Evolutionary conservation across 2,888 invertebrate species (phyloP).

Genomic region (Scaeva pyrastri): DNA sequence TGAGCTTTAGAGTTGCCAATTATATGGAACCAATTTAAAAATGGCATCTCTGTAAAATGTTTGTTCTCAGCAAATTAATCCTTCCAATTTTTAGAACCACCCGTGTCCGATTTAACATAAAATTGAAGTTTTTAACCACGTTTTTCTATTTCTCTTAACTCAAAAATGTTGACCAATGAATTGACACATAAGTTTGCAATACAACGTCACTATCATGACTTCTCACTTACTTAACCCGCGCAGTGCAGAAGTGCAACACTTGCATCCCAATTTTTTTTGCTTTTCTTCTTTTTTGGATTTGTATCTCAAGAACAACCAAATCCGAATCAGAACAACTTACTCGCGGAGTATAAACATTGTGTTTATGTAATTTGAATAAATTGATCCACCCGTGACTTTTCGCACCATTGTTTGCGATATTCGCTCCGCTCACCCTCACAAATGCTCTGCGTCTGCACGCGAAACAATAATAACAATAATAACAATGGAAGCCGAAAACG

Average conservation of each 20-base stretch:
- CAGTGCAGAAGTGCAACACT: not conserved
- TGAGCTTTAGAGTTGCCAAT: no score
- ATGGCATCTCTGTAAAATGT: no score
- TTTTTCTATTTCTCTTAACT: no score
- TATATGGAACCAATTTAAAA: no score
- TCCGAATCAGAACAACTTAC: constrained; percentile 1
- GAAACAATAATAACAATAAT: constrained; percentile 71
- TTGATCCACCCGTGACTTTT: constrained; percentile 69
- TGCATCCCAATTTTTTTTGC: not conserved
- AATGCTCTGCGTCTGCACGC: constrained; percentile 49
- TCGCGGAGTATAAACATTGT: constrained; percentile 33
- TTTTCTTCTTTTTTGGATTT: not conserved
- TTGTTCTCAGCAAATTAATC: no score
- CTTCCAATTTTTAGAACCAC: no score
- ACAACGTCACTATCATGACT: no score
- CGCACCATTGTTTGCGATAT: constrained; percentile 69
- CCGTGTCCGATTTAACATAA: no score
- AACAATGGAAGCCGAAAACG: constrained; percentile 67
- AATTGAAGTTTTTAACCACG: no score
- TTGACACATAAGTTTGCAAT: no score
- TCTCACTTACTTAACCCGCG: no score
- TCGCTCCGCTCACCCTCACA: not conserved
- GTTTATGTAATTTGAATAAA: constrained; percentile 71
- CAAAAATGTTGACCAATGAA: no score
- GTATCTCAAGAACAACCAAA: constrained; percentile 1